These are phyloP conservation scores for Sandelia bainsii DNA, from an alignment of 2,797 vertebrate genomes.

Conservation along the genomic window DNA sequence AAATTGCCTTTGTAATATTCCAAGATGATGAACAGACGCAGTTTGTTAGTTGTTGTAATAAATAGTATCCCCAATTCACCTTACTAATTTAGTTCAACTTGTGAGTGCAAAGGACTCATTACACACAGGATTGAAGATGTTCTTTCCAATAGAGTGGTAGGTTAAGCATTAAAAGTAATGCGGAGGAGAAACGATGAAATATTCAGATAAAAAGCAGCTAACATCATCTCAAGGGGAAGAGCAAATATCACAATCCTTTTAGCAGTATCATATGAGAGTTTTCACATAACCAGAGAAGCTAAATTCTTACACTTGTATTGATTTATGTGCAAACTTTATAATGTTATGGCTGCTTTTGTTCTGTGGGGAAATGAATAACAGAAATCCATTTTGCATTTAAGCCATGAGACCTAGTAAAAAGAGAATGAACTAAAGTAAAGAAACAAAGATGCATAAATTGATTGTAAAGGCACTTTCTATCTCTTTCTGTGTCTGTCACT, in stretches of 20 bases:
- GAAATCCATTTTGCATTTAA: constrained; percentile 9
- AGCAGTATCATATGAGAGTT: constrained; percentile 15
- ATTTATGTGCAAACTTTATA: constrained; percentile 19
- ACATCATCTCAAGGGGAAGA: constrained; percentile 6
- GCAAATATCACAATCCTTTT: constrained; percentile 34
- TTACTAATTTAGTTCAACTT: constrained; percentile 37
- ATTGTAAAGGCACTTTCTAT: constrained; percentile 68
- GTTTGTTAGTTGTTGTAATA: constrained; percentile 22
- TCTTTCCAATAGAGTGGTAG: constrained; percentile 56
- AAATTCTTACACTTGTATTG: constrained; percentile 14
- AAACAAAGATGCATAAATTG: constrained; percentile 65
- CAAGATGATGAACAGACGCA: constrained; percentile 4
- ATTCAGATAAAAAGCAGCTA: constrained; percentile 37
- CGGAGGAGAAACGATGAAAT: constrained; percentile 23
- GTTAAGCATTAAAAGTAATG: constrained; percentile 53
- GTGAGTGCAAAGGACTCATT: constrained; percentile 47
- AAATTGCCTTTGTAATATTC: constrained; percentile 9
- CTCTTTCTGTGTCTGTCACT: constrained; percentile 59
- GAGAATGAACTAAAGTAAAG: constrained; percentile 25
- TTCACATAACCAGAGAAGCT: constrained; percentile 40
- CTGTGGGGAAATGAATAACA: constrained; percentile 3
- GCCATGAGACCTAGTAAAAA: constrained; percentile 1
- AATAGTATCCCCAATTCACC: constrained; percentile 44
- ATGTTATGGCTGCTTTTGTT: constrained; percentile 10
- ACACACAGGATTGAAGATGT: constrained; percentile 39